phyloP scores from a whole-genome alignment of 2,113 vertebrate species.

The Shinisaurus crocodilurus region DNA sequence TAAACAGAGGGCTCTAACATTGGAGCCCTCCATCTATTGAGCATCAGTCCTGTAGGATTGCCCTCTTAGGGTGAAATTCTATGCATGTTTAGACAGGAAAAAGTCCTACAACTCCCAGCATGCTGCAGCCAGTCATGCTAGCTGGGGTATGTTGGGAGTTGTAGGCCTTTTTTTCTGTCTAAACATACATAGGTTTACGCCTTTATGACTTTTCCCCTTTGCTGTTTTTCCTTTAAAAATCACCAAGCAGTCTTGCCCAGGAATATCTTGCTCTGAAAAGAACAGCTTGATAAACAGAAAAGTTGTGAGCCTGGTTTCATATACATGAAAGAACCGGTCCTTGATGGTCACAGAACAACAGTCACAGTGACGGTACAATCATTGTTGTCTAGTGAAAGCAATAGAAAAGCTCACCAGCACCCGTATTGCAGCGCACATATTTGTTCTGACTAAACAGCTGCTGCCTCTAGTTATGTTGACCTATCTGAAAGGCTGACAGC shows the following conservation, averaged over 20 bases:
- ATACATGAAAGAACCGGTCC: background rate
- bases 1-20: too few species aligned
- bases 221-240: background rate
- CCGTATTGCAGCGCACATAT: background rate
- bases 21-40: too few species aligned
- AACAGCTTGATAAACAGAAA: conserved; percentile 1
- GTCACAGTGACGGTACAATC: background rate
- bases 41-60: too few species aligned
- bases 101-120: too few species aligned
- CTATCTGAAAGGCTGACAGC: conserved; percentile 56
- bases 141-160: too few species aligned
- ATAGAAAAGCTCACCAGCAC: conserved; percentile 31
- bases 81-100: too few species aligned
- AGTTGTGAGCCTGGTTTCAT: background rate
- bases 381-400: conserved; percentile 15
- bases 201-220: background rate
- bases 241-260: background rate
- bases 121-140: too few species aligned
- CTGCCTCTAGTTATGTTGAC: conserved; percentile 61
- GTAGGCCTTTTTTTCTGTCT: too few species aligned
- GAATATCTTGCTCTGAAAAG: background rate
- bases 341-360: conserved; percentile 21
- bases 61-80: too few species aligned
- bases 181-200: too few species aligned
- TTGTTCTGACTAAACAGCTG: conserved; percentile 55